Percentiles rank a stretch among this genome's conserved stretches.
phyloP scores from a whole-genome alignment of 2,888 invertebrate species.

The Dynastes maya region DNA sequence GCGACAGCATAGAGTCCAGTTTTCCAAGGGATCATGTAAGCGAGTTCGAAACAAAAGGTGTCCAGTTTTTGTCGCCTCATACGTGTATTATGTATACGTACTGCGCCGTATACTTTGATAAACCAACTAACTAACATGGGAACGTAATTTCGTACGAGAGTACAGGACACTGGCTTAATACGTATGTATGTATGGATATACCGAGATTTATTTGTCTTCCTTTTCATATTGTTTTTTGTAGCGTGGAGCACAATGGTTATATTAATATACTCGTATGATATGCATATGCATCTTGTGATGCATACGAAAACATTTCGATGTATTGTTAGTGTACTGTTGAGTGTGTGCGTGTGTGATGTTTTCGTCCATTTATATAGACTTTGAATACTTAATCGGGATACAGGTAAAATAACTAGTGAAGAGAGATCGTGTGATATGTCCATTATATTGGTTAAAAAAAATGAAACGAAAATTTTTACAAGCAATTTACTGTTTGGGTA shows the following conservation, averaged over 20 bases:
- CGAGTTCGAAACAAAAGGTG: slow-evolving; percentile 65
- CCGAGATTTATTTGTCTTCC: slow-evolving; percentile 37
- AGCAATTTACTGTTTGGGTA: no score
- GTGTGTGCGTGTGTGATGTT: slow-evolving; percentile 12
- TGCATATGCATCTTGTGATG: slow-evolving; percentile 33
- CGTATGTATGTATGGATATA: slow-evolving; percentile 3
- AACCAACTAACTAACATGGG: slow-evolving; percentile 55
- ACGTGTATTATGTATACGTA: slow-evolving; percentile 46
- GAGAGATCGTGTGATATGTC: neutral
- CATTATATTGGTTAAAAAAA: neutral
- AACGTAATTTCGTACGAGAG: slow-evolving; percentile 52
- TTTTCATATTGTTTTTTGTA: slow-evolving; percentile 47
- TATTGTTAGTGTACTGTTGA: neutral
- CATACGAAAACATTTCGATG: slow-evolving; percentile 14
- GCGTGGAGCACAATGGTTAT: slow-evolving; percentile 34
- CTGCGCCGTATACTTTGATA: slow-evolving; percentile 56
- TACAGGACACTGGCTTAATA: slow-evolving; percentile 3
- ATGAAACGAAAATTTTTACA: no score
- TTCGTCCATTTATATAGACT: slow-evolving; percentile 8
- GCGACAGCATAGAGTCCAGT: slow-evolving; percentile 56
- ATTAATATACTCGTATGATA: slow-evolving; percentile 37
- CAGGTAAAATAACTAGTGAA: slow-evolving; percentile 15
- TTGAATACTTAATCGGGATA: slow-evolving; percentile 34
- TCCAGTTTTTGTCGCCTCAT: slow-evolving; percentile 62
- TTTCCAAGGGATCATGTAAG: slow-evolving; percentile 64